Base-by-base conservation (phyloP, 92 coral and sea anemone genomes). In the Epizoanthus rinbou region DNA sequence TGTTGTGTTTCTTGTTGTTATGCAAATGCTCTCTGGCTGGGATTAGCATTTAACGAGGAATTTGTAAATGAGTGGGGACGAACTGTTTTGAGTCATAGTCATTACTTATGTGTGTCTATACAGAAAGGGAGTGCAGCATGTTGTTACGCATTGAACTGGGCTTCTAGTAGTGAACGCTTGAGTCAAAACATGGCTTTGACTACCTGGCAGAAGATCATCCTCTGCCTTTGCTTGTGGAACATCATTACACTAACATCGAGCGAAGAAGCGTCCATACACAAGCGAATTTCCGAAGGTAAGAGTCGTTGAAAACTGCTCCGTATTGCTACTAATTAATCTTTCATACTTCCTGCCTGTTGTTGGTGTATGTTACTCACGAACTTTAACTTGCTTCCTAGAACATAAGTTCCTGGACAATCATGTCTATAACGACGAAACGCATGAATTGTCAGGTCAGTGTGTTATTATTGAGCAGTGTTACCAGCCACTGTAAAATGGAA, bases 11-110 rank as follows among this genome's bases (percentile, higher is more conserved):
- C 58, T 69, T 78, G 57, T 78, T 78, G 82, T 78, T 78, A 78
- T 78, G 82, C 59, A 60, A 62, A 78, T 78, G 28, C 21, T 8
- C 24, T 14, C 14, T 39, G 45, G 37, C 6, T 19, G 58, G 52
- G 59, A 78, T 78, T 78, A 78, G 82, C 82, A 78, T 78, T 65
- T 78, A 59, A 62, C 71, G 35, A 78, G 72, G 66, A 74, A 52
- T 74, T 64, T 54, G 76, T 71, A 71, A 71, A 43, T 43, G 70
- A 78, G 82, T 78, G 82, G 82, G 54, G 69, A 15, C 23, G 72
- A 78, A 21, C 82, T 13, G 25, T 22, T 62, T 57, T 41, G 82
- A 78, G 50, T 63, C 82, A 62, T 19, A 62, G 71, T 57, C n/a
- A 76, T 76, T 19, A 18, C 59, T 41, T 62, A 19, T 35, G 70